Evolutionary conservation across 37 sponge, comb jelly and placozoan genomes (phyloP).

Genomic region (Lycopodina hypogea): DNA sequence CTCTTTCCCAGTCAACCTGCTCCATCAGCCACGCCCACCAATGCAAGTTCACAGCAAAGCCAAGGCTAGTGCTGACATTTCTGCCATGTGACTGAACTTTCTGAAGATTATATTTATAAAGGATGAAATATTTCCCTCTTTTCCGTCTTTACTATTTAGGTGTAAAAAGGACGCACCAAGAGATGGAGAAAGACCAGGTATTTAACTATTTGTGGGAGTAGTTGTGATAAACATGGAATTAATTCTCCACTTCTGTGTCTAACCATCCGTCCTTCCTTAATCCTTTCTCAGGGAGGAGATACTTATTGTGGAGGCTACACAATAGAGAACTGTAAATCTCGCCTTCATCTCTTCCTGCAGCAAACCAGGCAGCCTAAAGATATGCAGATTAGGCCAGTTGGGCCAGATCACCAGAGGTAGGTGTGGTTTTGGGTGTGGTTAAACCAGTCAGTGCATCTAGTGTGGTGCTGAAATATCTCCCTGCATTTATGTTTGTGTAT

Average conservation of each 20-base stretch:
- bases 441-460: not conserved
- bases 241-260: not conserved
- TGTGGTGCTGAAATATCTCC: not conserved
- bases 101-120: too few relatives aligned
- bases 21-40: too few relatives aligned
- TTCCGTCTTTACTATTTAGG: too few relatives aligned
- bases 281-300: constrained; percentile 17
- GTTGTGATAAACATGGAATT: too few relatives aligned
- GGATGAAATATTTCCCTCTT: too few relatives aligned
- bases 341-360: constrained; percentile 70
- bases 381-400: constrained; percentile 50
- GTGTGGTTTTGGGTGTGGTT: not conserved
- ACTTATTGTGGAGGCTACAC: constrained; percentile 49
- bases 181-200: too few relatives aligned
- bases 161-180: too few relatives aligned
- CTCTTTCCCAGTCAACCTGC: too few relatives aligned
- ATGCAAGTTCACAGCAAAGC: too few relatives aligned
- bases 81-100: too few relatives aligned
- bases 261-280: not conserved
- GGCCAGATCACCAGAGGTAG: constrained; percentile 62
- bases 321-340: constrained; percentile 61
- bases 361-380: constrained; percentile 71
- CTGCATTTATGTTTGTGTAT: too few relatives aligned
- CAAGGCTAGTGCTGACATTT: not conserved
- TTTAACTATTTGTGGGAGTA: too few relatives aligned